A percentile compares a stretch with the other conserved stretches of the same genome.
These are phyloP conservation scores for Boleophthalmus pectinirostris DNA, from an alignment of 2,113 vertebrate genomes.

Conservation along the genomic window DNA sequence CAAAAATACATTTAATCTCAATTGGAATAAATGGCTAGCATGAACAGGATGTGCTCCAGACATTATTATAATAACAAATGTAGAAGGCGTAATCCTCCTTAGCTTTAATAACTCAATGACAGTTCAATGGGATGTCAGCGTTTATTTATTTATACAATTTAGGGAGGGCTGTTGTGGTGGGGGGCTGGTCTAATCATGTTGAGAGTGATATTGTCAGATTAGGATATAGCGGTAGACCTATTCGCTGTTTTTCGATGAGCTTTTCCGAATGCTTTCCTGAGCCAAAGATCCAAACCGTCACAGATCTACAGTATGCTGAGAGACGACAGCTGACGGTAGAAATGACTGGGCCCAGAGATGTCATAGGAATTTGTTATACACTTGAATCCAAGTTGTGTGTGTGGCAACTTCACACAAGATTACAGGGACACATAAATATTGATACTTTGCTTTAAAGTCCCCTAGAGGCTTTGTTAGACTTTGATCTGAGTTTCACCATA, in stretches of 20 bases:
- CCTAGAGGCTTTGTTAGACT: too few species aligned
- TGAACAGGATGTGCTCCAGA: conserved; percentile 37
- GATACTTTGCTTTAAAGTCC: too few species aligned
- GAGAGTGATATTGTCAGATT: conserved; percentile 20
- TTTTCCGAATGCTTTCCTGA: neutral
- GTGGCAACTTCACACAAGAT: neutral
- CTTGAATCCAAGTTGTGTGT: neutral
- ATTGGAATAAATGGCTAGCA: conserved; percentile 50
- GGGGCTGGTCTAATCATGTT: conserved; percentile 39
- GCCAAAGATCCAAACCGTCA: neutral
- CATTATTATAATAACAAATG: conserved; percentile 58
- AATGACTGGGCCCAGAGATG: neutral
- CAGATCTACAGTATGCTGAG: neutral
- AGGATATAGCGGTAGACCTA: neutral
- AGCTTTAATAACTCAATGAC: conserved; percentile 40
- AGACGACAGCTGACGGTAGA: neutral
- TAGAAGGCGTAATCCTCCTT: conserved; percentile 47
- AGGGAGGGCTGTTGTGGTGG: conserved; percentile 5
- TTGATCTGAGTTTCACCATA: too few species aligned
- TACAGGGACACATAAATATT: neutral
- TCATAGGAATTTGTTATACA: neutral
- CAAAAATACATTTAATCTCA: conserved; percentile 39
- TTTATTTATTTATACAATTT: conserved; percentile 71
- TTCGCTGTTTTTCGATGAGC: neutral
- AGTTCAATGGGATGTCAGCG: conserved; percentile 55